These are phyloP conservation scores for Caerostris extrusa DNA, from an alignment of 1,140 invertebrate species.

Conservation along the genomic window DNA sequence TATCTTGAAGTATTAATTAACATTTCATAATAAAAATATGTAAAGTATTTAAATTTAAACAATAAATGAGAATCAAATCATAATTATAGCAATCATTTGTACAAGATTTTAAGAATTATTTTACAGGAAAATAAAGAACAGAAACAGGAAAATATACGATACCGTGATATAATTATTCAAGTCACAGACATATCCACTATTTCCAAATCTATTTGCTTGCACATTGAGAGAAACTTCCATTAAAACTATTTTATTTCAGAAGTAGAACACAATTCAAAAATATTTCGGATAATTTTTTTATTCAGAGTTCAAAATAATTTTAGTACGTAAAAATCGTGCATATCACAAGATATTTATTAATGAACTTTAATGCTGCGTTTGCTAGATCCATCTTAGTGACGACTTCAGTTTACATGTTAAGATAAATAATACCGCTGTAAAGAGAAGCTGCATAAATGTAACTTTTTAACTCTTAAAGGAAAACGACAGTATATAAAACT, in stretches of 20 bases:
- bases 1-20: too few species aligned
- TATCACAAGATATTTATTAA: neutral
- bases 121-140: neutral
- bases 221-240: neutral
- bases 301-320: too few species aligned
- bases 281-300: neutral
- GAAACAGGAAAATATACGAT: constrained; percentile 13
- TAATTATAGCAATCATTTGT: too few species aligned
- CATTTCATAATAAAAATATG: too few species aligned
- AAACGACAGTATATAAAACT: constrained; percentile 7
- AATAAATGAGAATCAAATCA: too few species aligned
- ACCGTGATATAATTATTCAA: neutral
- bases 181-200: neutral
- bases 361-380: neutral
- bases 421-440: neutral
- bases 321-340: neutral
- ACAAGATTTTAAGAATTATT: too few species aligned
- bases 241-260: neutral
- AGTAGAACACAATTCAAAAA: neutral
- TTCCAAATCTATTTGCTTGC: neutral
- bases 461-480: constrained; percentile 23
- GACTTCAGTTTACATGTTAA: neutral
- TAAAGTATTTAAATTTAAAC: too few species aligned
- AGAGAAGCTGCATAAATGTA: neutral
- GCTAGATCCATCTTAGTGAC: neutral